phyloP scores from a whole-genome alignment of 2,888 invertebrate genomes.

The Kuschelorhynchus macadamiae region DNA sequence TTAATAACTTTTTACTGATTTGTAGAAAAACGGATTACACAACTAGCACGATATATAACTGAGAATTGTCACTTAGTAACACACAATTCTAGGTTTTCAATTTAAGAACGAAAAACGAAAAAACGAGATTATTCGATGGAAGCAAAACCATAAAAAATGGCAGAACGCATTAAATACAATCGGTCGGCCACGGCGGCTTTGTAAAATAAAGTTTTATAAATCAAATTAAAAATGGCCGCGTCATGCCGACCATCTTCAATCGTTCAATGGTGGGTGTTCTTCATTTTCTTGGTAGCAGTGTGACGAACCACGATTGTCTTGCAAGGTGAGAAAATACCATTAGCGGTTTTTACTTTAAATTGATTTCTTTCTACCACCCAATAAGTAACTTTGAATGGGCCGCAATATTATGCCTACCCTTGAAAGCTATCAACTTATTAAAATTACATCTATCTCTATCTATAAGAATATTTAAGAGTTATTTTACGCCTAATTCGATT shows the following conservation, averaged over 20 bases:
- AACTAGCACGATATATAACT: too few species aligned
- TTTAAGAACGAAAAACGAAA: too few species aligned
- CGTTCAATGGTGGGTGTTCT: conserved; percentile 48
- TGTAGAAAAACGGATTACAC: too few species aligned
- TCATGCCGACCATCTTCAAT: conserved; percentile 60
- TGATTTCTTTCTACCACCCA: conserved; percentile 36
- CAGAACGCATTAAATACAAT: conserved; percentile 39
- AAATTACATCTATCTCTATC: too few species aligned
- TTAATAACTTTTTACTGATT: too few species aligned
- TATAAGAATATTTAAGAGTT: neutral
- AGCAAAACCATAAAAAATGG: conserved; percentile 23
- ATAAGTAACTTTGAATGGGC: conserved; percentile 24
- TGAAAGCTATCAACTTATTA: too few species aligned
- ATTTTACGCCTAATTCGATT: neutral
- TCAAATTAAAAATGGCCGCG: conserved; percentile 61
- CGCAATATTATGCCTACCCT: too few species aligned
- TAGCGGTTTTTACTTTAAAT: conserved; percentile 41
- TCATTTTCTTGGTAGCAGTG: conserved; percentile 48
- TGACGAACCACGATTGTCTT: conserved; percentile 47
- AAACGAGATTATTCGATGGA: neutral
- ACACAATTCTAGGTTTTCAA: too few species aligned
- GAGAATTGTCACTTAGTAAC: too few species aligned
- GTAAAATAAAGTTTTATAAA: conserved; percentile 62
- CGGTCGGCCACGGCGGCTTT: conserved; percentile 37
- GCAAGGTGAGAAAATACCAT: conserved; percentile 42